These are phyloP conservation scores for Chamaea fasciata DNA, from an alignment of 2,113 vertebrate genomes.

Conservation along the genomic window DNA sequence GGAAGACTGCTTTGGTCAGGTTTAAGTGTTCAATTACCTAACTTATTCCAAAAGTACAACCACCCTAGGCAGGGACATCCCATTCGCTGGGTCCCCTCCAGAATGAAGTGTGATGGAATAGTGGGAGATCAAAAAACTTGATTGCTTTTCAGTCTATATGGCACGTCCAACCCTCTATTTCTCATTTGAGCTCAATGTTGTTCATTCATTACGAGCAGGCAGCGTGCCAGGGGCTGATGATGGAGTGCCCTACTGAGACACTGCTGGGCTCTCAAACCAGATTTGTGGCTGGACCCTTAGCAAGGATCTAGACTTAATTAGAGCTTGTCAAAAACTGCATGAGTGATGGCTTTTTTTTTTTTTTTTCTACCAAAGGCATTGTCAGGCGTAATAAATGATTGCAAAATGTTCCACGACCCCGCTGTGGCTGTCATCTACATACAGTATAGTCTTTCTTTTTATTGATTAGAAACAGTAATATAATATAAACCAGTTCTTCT, in stretches of 20 bases:
- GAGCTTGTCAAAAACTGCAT: slow-evolving; percentile 3
- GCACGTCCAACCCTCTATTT: not conserved
- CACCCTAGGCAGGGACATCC: not conserved
- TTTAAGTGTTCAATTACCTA: not conserved
- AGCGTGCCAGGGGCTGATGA: not conserved
- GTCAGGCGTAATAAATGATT: slow-evolving; percentile 14
- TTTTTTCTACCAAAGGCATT: not conserved
- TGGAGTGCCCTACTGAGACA: slow-evolving; percentile 25
- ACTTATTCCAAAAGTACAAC: not conserved
- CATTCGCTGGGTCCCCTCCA: slow-evolving; percentile 11
- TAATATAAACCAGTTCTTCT: not conserved
- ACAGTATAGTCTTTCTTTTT: not conserved
- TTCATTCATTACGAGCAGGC: not conserved
- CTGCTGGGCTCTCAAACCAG: slow-evolving; percentile 13
- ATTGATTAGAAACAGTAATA: slow-evolving; percentile 1
- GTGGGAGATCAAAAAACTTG: not conserved
- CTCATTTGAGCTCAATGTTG: not conserved
- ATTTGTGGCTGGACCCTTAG: slow-evolving; percentile 8
- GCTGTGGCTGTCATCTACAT: not conserved
- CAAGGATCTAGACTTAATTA: slow-evolving; percentile 22
- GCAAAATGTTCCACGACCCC: not conserved
- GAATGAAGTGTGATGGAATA: slow-evolving; percentile 3
- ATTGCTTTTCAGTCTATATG: slow-evolving; percentile 1
- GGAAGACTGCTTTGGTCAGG: not conserved
- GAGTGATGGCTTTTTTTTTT: not conserved